These are phyloP conservation scores for Poecilia velifera DNA, from an alignment of 2,797 vertebrate species.

Conservation along the genomic window DNA sequence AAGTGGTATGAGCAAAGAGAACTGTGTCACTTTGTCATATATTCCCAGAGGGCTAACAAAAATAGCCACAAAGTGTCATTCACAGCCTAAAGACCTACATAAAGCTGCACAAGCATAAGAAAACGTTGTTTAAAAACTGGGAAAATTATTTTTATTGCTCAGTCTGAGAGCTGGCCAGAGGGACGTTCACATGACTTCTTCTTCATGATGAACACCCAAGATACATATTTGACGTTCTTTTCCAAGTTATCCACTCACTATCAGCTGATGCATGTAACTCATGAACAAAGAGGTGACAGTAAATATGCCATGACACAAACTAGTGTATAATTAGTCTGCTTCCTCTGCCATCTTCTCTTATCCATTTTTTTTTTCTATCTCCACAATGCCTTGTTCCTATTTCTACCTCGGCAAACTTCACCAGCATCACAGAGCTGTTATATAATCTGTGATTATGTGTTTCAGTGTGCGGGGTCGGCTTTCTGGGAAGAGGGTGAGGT, in stretches of 20 bases:
- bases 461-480: conserved; percentile 17
- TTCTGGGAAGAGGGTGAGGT: conserved; percentile 65
- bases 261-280: conserved; percentile 44
- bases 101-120: conserved; percentile 45
- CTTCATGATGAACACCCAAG: conserved; percentile 37
- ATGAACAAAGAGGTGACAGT: conserved; percentile 3
- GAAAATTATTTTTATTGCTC: conserved; percentile 35
- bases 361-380: conserved; percentile 19
- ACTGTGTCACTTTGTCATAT: conserved; percentile 37
- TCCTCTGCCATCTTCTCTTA: conserved; percentile 35
- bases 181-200: conserved; percentile 53
- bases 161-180: conserved; percentile 30
- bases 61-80: conserved; percentile 59
- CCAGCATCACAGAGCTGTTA: conserved; percentile 46
- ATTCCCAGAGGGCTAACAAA: conserved; percentile 38
- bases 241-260: conserved; percentile 25
- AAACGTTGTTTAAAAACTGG: conserved; percentile 31
- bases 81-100: conserved; percentile 41
- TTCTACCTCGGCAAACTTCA: conserved; percentile 36
- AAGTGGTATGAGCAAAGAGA: conserved; percentile 6
- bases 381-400: conserved; percentile 24
- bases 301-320: conserved; percentile 29
- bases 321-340: conserved; percentile 24
- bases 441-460: conserved; percentile 43
- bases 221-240: conserved; percentile 25